A percentile compares a stretch with the other conserved stretches of the same genome.
Conservation (phyloP, 2,797 vertebrate species). For the Trematomus bernacchii region DNA sequence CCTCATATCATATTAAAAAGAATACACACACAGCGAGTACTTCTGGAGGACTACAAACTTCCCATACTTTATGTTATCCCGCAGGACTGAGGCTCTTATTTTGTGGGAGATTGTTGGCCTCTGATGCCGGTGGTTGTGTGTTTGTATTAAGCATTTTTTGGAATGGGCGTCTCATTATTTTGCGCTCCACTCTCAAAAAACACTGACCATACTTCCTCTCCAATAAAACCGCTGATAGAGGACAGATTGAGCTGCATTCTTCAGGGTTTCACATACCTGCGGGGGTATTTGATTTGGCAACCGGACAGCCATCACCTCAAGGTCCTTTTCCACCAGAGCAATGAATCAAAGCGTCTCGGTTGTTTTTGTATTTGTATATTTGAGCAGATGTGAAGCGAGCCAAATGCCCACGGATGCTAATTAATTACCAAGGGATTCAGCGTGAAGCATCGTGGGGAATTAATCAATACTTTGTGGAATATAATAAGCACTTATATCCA, state of each 20-base stretch:
- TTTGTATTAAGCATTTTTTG: slow-evolving; percentile 75
- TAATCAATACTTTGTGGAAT: slow-evolving; percentile 4
- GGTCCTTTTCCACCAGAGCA: slow-evolving; percentile 55
- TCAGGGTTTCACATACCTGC: slow-evolving; percentile 68
- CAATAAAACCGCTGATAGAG: slow-evolving; percentile 71
- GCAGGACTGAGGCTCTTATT: slow-evolving; percentile 52
- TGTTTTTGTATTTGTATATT: slow-evolving; percentile 64
- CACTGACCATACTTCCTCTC: slow-evolving; percentile 60
- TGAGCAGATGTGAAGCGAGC: slow-evolving; percentile 59
- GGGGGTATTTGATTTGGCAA: slow-evolving; percentile 79
- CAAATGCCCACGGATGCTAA: slow-evolving; percentile 38
- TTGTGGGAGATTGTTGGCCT: slow-evolving; percentile 61
- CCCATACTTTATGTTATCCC: slow-evolving; percentile 59
- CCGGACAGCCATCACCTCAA: slow-evolving; percentile 55
- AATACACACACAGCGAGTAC: slow-evolving; percentile 49
- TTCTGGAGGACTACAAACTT: slow-evolving; percentile 56
- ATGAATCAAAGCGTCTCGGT: slow-evolving; percentile 71
- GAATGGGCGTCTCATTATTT: slow-evolving; percentile 75
- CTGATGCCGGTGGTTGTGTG: slow-evolving; percentile 61
- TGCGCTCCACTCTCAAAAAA: slow-evolving; percentile 54
- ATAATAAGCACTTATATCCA: background rate
- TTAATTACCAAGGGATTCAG: slow-evolving; percentile 38
- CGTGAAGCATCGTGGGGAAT: background rate
- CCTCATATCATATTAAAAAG: slow-evolving; percentile 53
- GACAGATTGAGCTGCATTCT: slow-evolving; percentile 66